These are phyloP conservation scores for Antigone vipio DNA, from an alignment of 2,113 vertebrate species.

Conservation along the genomic window DNA sequence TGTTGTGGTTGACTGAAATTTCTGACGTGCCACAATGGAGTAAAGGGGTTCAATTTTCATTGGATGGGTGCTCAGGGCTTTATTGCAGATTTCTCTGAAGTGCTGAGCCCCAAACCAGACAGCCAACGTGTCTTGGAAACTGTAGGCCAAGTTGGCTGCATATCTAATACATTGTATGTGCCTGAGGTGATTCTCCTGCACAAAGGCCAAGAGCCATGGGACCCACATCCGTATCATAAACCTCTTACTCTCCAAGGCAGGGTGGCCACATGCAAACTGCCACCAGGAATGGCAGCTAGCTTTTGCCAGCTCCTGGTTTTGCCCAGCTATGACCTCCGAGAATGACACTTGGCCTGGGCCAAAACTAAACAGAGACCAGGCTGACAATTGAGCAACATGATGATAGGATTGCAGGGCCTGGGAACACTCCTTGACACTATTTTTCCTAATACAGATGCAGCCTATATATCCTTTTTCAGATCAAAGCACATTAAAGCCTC, in stretches of 20 bases:
- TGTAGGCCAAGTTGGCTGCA: rapidly evolving
- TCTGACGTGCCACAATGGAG: neutral
- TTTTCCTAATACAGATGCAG: neutral
- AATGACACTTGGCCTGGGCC: neutral
- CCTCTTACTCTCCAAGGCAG: neutral
- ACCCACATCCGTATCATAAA: neutral
- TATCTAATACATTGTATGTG: neutral
- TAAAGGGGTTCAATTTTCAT: neutral
- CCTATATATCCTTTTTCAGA: neutral
- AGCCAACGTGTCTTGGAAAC: neutral
- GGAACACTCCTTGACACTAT: neutral
- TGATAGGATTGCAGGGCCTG: neutral
- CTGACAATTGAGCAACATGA: neutral
- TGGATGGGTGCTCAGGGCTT: neutral
- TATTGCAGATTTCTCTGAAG: neutral
- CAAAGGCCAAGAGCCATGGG: neutral
- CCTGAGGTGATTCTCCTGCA: neutral
- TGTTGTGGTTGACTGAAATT: neutral
- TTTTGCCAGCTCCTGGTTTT: neutral
- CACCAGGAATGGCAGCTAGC: neutral
- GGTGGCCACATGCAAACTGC: neutral
- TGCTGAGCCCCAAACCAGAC: neutral
- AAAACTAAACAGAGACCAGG: neutral
- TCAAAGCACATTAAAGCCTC: neutral
- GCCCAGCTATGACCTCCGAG: neutral